phyloP scores from a whole-genome alignment of 1,140 invertebrate species.

The Lepidurus apus region DNA sequence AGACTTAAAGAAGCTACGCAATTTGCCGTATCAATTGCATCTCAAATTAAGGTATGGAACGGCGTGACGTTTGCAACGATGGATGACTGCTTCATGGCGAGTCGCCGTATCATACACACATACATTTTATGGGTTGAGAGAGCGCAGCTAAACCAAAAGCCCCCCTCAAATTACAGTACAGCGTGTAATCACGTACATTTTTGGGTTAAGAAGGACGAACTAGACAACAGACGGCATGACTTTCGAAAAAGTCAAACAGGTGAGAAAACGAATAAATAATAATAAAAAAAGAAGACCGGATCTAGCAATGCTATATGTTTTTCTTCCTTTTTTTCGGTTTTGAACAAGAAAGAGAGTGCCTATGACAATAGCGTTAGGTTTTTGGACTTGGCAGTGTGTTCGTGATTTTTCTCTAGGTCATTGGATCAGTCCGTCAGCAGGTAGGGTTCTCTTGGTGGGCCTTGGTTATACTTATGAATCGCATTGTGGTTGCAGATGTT shows the following conservation, averaged over 20 bases:
- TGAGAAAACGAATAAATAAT: no score
- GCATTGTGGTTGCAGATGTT: constrained; percentile 8
- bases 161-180: no score
- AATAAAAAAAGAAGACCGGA: no score
- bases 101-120: background rate
- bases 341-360: no score
- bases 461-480: background rate
- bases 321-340: no score
- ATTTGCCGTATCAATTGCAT: constrained; percentile 1
- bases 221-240: no score
- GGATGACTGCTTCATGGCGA: background rate
- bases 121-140: background rate
- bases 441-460: background rate
- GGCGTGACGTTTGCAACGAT: background rate
- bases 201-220: no score
- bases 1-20: background rate
- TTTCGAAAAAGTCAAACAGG: no score
- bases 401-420: constrained; percentile 9
- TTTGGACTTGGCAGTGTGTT: background rate
- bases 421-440: constrained; percentile 20
- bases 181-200: no score
- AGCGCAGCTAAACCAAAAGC: no score
- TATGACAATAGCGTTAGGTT: no score
- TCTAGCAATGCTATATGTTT: no score
- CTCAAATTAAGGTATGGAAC: background rate